A percentile compares a stretch with the other conserved stretches of the same genome.
phyloP scores from a whole-genome alignment of 2,113 vertebrate species.

The Elachura formosa region DNA sequence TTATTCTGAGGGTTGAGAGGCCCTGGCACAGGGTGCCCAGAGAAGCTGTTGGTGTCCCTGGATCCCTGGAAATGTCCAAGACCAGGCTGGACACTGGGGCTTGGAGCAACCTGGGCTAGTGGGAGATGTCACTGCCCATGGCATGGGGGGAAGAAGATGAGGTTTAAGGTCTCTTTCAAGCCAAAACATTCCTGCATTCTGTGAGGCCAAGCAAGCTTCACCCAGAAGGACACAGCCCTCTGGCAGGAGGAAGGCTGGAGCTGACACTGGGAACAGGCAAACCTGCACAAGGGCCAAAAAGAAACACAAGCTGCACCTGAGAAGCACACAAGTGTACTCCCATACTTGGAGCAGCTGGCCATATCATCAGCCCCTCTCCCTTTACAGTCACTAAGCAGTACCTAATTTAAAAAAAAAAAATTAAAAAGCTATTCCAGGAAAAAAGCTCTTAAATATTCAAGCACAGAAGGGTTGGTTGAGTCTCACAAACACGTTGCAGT shows the following conservation, averaged over 20 bases:
- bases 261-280: neutral
- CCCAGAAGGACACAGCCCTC: neutral
- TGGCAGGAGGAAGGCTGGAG: neutral
- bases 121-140: neutral
- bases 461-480: neutral
- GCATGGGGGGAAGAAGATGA: neutral
- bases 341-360: neutral
- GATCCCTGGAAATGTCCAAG: neutral
- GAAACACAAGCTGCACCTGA: neutral
- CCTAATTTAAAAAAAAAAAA: neutral
- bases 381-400: neutral
- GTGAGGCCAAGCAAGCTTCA: neutral
- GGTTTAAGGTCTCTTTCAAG: neutral
- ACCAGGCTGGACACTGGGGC: neutral
- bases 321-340: neutral
- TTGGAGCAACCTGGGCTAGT: accelerated
- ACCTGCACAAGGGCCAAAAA: neutral
- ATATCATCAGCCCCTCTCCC: neutral
- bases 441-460: neutral
- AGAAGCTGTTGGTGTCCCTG: neutral
- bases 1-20: accelerated
- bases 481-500: accelerated
- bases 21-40: neutral
- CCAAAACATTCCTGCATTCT: neutral
- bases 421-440: neutral